These are phyloP conservation scores for cat (Felis catus) DNA, from an alignment of 2,113 vertebrate genomes.

Conservation along the genomic window DNA sequence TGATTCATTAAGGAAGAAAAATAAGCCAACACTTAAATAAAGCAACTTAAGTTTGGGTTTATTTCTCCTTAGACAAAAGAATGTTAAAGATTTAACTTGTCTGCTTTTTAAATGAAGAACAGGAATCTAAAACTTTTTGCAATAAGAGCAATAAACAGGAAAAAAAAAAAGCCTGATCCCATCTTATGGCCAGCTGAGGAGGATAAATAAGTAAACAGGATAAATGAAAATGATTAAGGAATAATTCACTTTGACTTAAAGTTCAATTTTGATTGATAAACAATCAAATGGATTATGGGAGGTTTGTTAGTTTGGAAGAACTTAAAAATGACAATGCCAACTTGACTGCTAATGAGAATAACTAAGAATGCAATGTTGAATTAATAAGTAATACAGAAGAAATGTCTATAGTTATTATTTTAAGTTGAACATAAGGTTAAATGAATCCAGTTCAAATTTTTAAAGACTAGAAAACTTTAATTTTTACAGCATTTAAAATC, in stretches of 20 bases:
- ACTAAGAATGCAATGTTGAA: neutral
- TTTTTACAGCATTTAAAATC: neutral
- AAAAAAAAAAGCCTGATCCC: neutral
- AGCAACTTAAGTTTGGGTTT: neutral
- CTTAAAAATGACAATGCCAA: slow-evolving; percentile 8
- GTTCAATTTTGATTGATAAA: slow-evolving; percentile 56
- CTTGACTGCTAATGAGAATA: slow-evolving; percentile 49
- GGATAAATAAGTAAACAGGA: neutral
- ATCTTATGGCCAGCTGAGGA: neutral
- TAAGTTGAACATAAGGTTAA: slow-evolving; percentile 41
- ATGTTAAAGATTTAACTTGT: neutral
- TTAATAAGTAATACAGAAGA: slow-evolving; percentile 9
- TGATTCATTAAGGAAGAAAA: neutral
- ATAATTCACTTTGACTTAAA: slow-evolving; percentile 31
- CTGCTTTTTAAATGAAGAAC: neutral
- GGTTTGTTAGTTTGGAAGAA: slow-evolving; percentile 35
- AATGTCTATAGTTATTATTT: slow-evolving; percentile 10
- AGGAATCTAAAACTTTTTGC: neutral
- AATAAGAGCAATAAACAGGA: neutral
- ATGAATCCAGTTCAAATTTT: neutral
- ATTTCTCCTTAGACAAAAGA: slow-evolving; percentile 32
- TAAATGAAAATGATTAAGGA: slow-evolving; percentile 13
- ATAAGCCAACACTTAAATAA: neutral
- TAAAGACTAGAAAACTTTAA: neutral
- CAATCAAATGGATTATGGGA: neutral